Evolutionary conservation across 2,113 vertebrate genomes (phyloP), one percentile per base, ranked within the genome.

Genomic region (Colaptes auratus): DNA sequence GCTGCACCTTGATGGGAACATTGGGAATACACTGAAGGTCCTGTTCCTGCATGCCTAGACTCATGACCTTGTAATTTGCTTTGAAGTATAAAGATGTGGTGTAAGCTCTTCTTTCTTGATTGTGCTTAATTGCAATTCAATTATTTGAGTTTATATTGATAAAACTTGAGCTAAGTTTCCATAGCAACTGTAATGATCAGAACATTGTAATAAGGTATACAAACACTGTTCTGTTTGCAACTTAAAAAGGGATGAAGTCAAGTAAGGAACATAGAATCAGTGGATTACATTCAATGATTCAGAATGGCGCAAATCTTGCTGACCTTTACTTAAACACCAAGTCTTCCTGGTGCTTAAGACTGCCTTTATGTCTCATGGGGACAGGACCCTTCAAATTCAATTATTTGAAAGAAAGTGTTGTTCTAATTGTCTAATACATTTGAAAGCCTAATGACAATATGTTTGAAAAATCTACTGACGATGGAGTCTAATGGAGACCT

Each of bases 101-200:
- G 55, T 61, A 66, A 86, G 8, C 21, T 72, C 44, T 70, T 86
- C 46, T 92, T 92, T 82, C 64, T 85, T 52, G 77, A 52, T 82
- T 82, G 42, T 56, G 67, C 65, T 89, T 95, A 91, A 90, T 80
- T 86, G 80, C 66, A 82, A 46, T 79, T 89, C 86, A 90, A 42
- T 90, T 92, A 84, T 82, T 89, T 73, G 74, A 85, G 64, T 89
- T 89, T 86, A 87, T 94, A 93, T 93, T 64, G 92, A 94, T 90
- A 94, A 95, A 95, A 85, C 36, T 79, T 69, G 66, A 79, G 39
- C 39, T 90, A 71, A 72, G 88, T 93, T 95, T 84, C 94, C 65
- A 82, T 90, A 79, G 94, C 66, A 93, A 90, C 91, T 50, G 46
- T 81, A 92, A 82, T 42, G 88, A 96, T 94, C 92, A 89, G 75